phyloP scores from a whole-genome alignment of 2,888 invertebrate species.

The Dorcus hopei region DNA sequence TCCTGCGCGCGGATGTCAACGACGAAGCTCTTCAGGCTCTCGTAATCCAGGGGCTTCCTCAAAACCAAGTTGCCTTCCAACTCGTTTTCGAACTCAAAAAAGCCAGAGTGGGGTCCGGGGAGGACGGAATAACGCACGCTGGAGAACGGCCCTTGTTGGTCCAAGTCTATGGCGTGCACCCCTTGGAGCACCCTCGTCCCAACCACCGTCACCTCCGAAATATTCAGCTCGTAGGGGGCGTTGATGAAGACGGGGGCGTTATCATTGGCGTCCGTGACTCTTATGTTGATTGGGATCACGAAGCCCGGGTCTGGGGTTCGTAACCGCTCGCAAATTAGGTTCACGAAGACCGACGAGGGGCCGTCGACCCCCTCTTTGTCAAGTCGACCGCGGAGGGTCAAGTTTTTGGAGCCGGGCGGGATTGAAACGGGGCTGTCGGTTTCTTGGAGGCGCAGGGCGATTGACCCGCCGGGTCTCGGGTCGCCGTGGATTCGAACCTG shows the following conservation, averaged over 20 bases:
- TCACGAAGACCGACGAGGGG: slow-evolving; percentile 81
- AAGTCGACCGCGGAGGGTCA: slow-evolving; percentile 71
- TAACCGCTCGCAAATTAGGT: slow-evolving; percentile 79
- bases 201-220: slow-evolving; percentile 75
- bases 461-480: slow-evolving; percentile 72
- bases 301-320: slow-evolving; percentile 68
- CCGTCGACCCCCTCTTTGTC: slow-evolving; percentile 84
- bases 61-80: slow-evolving; percentile 80
- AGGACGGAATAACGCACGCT: slow-evolving; percentile 81
- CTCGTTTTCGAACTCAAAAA: slow-evolving; percentile 80
- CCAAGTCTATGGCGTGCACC: slow-evolving; percentile 76
- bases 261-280: slow-evolving; percentile 89
- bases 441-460: slow-evolving; percentile 75
- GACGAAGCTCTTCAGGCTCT: slow-evolving; percentile 73
- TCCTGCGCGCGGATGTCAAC: slow-evolving; percentile 74
- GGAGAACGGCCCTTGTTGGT: slow-evolving; percentile 85
- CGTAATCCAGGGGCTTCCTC: slow-evolving; percentile 78
- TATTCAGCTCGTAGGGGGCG: slow-evolving; percentile 76
- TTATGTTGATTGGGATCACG: slow-evolving; percentile 76
- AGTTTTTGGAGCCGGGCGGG: slow-evolving; percentile 72
- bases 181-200: slow-evolving; percentile 74
- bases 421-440: slow-evolving; percentile 76
- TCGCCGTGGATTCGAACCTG: slow-evolving; percentile 78
- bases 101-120: slow-evolving; percentile 75
- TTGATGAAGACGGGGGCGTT: slow-evolving; percentile 82